Evolutionary conservation across 2,888 invertebrate genomes (phyloP).

Genomic region (Hemistola chrysoprasaria): DNA sequence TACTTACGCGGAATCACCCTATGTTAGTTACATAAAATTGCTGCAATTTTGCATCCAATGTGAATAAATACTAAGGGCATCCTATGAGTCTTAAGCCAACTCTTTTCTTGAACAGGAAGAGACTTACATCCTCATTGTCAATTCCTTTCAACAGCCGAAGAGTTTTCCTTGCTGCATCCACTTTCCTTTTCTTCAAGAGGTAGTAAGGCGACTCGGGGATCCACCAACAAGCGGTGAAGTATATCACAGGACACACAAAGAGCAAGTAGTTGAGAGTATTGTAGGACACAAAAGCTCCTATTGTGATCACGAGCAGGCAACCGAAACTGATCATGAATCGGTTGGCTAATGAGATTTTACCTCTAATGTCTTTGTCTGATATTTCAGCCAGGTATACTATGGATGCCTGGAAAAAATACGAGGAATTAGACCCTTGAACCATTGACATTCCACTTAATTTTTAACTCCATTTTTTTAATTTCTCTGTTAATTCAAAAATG

Average conservation of each 20-base stretch:
- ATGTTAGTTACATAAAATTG: no score
- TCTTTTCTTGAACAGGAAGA: neutral
- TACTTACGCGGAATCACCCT: no score
- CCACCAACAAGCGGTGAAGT: constrained; percentile 59
- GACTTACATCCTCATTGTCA: neutral
- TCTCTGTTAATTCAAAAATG: no score
- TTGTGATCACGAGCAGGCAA: constrained; percentile 48
- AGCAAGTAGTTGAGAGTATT: neutral
- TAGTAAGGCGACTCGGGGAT: constrained; percentile 83
- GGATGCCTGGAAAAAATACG: neutral
- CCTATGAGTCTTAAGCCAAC: no score
- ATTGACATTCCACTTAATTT: no score
- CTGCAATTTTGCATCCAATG: no score
- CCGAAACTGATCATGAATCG: constrained; percentile 59
- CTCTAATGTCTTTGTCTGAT: constrained; percentile 63
- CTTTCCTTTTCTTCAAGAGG: constrained; percentile 70
- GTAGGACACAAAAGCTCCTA: constrained; percentile 52
- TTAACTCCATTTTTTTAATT: no score
- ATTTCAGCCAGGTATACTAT: constrained; percentile 63
- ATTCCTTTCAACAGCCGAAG: constrained; percentile 28
- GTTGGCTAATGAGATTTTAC: constrained; percentile 48
- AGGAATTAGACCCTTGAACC: no score
- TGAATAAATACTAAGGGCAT: no score
- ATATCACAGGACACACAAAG: neutral
- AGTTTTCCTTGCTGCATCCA: constrained; percentile 58